These are phyloP conservation scores for Acanthurus lineatus DNA, from an alignment of 2,797 vertebrate species.

Conservation along the genomic window DNA sequence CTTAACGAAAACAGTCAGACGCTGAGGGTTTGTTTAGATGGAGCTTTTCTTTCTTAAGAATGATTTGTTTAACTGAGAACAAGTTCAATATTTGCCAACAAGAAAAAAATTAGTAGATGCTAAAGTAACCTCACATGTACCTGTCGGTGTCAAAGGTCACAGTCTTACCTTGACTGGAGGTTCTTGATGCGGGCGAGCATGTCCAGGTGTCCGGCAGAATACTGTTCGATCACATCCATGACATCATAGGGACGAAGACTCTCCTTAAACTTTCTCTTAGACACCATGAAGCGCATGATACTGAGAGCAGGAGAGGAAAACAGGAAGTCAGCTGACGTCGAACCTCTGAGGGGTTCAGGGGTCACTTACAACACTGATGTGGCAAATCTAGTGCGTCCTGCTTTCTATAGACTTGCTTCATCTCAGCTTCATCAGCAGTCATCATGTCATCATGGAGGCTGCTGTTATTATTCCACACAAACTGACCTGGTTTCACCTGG, in stretches of 20 bases:
- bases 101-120: not conserved
- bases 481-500: no score
- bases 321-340: conserved; percentile 28
- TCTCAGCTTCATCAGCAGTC: no score
- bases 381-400: not conserved
- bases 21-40: no score
- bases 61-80: not conserved
- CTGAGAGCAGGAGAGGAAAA: conserved; percentile 77
- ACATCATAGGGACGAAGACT: conserved; percentile 97
- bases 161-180: conserved; percentile 93
- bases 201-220: conserved; percentile 97
- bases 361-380: not conserved
- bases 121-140: not conserved
- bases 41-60: not conserved
- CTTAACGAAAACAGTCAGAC: no score
- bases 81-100: not conserved
- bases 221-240: conserved; percentile 99
- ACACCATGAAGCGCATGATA: conserved; percentile 97
- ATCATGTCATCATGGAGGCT: no score
- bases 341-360: not conserved
- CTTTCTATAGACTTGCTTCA: not conserved
- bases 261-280: conserved; percentile 98
- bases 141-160: not conserved
- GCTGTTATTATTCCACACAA: no score
- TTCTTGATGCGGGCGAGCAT: conserved; percentile 99